A percentile compares a stretch with the other conserved stretches of the same genome.
Conservation (phyloP, 2,113 vertebrate genomes). For the Pampusana beccarii region DNA sequence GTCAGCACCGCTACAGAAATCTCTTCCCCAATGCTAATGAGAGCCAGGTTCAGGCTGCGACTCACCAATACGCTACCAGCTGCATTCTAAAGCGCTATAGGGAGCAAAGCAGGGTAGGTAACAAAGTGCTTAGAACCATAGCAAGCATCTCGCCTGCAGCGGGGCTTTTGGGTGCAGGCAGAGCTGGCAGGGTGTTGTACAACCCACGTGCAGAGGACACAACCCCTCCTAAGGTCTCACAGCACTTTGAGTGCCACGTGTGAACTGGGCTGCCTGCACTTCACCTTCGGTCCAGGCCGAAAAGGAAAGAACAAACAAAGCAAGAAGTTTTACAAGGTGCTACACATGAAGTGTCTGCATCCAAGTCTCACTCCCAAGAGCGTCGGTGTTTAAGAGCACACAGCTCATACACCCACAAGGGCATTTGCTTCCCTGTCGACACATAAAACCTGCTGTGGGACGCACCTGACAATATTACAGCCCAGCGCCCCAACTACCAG, state of each 20-base stretch:
- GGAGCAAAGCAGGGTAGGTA: not conserved
- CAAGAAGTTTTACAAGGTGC: not conserved
- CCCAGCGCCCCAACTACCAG: not conserved
- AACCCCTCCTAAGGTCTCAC: not conserved
- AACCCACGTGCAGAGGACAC: not conserved
- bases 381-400: fast-evolving
- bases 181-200: not conserved
- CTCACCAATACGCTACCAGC: not conserved
- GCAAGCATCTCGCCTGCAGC: not conserved
- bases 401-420: not conserved
- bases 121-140: not conserved
- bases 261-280: not conserved
- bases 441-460: not conserved
- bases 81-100: not conserved
- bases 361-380: not conserved
- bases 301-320: not conserved
- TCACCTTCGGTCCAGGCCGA: not conserved
- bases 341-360: not conserved
- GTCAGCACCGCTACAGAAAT: not conserved
- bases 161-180: not conserved
- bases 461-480: not conserved
- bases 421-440: not conserved
- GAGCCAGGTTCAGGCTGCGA: not conserved
- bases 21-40: not conserved
- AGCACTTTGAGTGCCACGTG: not conserved